These are phyloP conservation scores for Fratercula arctica DNA, from an alignment of 2,797 vertebrate genomes.

Conservation along the genomic window DNA sequence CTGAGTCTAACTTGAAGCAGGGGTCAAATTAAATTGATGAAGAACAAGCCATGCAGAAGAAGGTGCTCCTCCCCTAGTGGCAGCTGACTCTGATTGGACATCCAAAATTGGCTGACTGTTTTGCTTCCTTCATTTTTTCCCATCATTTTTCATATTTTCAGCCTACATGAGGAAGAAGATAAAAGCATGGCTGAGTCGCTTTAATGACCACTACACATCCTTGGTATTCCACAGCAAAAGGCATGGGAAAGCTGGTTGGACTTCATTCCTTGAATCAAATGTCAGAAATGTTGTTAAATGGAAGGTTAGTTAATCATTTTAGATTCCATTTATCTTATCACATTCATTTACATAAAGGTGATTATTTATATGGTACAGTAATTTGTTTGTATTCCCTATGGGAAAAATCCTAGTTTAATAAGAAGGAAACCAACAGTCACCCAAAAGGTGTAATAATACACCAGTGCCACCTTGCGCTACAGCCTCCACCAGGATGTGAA, in stretches of 20 bases:
- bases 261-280: constrained; percentile 47
- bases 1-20: background rate
- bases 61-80: background rate
- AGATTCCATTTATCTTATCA: constrained; percentile 64
- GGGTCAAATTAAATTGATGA: background rate
- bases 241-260: constrained; percentile 48
- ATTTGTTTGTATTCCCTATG: constrained; percentile 57
- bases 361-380: constrained; percentile 68
- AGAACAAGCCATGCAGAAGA: background rate
- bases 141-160: constrained; percentile 29
- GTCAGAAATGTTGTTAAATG: constrained; percentile 65
- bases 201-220: constrained; percentile 33
- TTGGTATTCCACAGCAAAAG: constrained; percentile 24
- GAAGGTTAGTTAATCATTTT: constrained; percentile 72
- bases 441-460: constrained; percentile 12
- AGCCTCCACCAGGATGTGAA: background rate
- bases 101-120: background rate
- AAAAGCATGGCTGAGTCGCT: background rate
- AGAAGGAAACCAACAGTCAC: background rate
- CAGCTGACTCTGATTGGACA: background rate
- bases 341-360: constrained; percentile 64
- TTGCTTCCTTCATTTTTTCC: background rate
- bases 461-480: constrained; percentile 58
- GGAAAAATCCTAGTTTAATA: constrained; percentile 31
- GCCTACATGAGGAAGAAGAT: constrained; percentile 19